Percentiles rank a stretch among this genome's conserved stretches.
Evolutionary conservation across 2,113 vertebrate genomes (phyloP).

Genomic region (Tinamus guttatus): DNA sequence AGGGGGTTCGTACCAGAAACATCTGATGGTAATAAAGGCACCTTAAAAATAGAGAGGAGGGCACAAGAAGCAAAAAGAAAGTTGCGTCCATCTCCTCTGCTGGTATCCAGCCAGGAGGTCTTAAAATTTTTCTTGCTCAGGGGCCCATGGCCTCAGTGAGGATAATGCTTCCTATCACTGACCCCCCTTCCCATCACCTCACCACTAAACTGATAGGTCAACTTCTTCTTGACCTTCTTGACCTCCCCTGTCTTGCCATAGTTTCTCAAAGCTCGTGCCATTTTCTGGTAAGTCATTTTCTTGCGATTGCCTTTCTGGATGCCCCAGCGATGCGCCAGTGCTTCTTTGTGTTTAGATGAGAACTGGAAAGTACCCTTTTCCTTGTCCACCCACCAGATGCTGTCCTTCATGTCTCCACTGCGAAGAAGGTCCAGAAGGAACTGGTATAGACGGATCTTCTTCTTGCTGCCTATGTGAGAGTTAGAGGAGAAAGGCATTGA

Average conservation of each 20-base stretch:
- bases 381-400: constrained; percentile 99
- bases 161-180: constrained; percentile 87
- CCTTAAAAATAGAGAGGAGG: constrained; percentile 55
- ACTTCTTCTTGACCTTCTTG: constrained; percentile 98
- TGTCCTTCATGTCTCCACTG: constrained; percentile 97
- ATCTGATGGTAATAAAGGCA: constrained; percentile 54
- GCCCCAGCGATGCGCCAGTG: constrained; percentile 94
- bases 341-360: constrained; percentile 99
- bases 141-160: constrained; percentile 76
- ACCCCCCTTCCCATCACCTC: constrained; percentile 91
- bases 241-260: constrained; percentile 99
- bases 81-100: constrained; percentile 55
- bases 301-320: constrained; percentile 98
- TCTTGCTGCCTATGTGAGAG: constrained; percentile 89
- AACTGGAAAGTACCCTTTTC: constrained; percentile 99
- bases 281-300: constrained; percentile 99
- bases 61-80: constrained; percentile 65
- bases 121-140: constrained; percentile 51
- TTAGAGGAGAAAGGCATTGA: background rate
- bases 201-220: constrained; percentile 98
- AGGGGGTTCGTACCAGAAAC: constrained; percentile 76
- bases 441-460: constrained; percentile 98
- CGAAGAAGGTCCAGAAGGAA: constrained; percentile 96
- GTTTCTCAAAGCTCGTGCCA: constrained; percentile 97
- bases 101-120: constrained; percentile 63